A percentile compares a stretch with the other conserved stretches of the same genome.
Evolutionary conservation across 2,113 vertebrate species (phyloP).

Genomic region (Nothoprocta perdicaria): DNA sequence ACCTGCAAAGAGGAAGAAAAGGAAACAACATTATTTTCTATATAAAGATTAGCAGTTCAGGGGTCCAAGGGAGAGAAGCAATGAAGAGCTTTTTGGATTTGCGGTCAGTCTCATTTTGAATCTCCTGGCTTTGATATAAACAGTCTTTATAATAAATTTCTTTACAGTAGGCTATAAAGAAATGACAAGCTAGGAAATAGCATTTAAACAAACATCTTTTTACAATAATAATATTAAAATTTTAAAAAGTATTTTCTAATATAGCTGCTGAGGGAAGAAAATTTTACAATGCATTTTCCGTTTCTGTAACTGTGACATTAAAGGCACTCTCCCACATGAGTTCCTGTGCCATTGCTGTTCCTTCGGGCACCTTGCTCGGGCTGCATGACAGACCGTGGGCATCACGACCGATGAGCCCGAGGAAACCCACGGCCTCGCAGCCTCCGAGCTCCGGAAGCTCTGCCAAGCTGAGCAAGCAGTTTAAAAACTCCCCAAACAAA

Average conservation of each 20-base stretch:
- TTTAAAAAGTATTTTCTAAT: not conserved
- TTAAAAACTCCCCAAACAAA: conserved; percentile 24
- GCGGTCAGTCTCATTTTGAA: not conserved
- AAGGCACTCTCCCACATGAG: conserved; percentile 7
- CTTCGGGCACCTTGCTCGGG: conserved; percentile 36
- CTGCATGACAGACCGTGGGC: conserved; percentile 41
- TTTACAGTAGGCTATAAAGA: not conserved
- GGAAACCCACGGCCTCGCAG: not conserved
- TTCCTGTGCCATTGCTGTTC: conserved; percentile 7
- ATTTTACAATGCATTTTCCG: not conserved
- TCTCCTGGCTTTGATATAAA: not conserved
- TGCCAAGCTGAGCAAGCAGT: conserved; percentile 42
- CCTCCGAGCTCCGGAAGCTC: conserved; percentile 41
- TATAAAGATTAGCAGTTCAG: not conserved
- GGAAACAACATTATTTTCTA: not conserved
- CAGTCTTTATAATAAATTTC: not conserved
- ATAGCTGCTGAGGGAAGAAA: not conserved
- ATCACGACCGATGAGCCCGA: conserved; percentile 22
- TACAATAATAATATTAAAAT: not conserved
- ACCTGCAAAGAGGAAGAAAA: conserved; percentile 81
- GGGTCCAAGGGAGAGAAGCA: not conserved
- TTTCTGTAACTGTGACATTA: not conserved
- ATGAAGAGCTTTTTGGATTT: not conserved
- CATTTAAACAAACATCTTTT: not conserved
- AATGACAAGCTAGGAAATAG: not conserved